Evolutionary conservation across 2,113 vertebrate species (phyloP), one percentile per base, ranked within the genome.

Genomic region (Silurus asotus): DNA sequence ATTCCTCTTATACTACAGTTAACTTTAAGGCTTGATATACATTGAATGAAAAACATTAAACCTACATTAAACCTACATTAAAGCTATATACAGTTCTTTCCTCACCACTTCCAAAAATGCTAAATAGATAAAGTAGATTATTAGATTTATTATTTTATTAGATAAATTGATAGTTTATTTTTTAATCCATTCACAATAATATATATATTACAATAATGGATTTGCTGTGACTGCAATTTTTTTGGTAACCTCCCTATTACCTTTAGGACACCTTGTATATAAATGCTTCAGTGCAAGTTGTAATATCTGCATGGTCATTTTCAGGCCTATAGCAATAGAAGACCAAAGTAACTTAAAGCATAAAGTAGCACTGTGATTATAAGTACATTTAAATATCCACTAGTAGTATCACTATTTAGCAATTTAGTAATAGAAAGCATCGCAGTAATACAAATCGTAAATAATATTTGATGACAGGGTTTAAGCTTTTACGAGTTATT

Each of bases 301-400:
- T 61, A 70, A 70, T 72, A 61, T 81, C 76, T 51, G 65, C 84
- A 80, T 86, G 65, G 77, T 72, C 84, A 86, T 80, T 81, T 80
- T 81, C 37, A 51, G 77, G 55, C 77, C 84, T 80, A 69, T 78
- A 85, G 64, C 53, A 86, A 81, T 59, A 86, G 64, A 81, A 72
- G 23, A 81, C 53, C 49, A 80, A 85, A 58, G 11, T 58, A 85
- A 80, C 62, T 55, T 84, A 62, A 65, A 7, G 45, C 14, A 79
- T 61, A 85, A 56, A 77, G 72, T 77, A 77, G 37, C 59, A 62
- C 61, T 85, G 62, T 65, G 61, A 85, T 48, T 67, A 85, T 53
- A 85, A 65, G 17, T 61, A 58, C 51, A 45, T 58, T 61, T 74
- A 55, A 48, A 84, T 74, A 74, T 14, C 67, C 69, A 84, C 37